Conservation (phyloP, 2,797 vertebrate genomes). For the Muscicapa comitata region DNA sequence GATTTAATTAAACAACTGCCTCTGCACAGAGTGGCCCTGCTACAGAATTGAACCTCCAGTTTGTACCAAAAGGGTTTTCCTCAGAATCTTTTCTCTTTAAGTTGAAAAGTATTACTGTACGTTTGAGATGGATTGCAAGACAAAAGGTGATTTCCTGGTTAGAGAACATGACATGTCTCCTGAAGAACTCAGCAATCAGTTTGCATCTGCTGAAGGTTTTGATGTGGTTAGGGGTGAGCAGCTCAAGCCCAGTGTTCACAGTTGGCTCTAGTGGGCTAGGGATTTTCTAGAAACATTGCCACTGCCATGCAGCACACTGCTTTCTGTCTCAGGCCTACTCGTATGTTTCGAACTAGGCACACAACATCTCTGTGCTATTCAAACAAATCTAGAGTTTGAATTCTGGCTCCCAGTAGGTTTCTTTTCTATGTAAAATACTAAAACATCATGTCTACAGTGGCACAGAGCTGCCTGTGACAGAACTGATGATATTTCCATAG, state of each 20-base stretch:
- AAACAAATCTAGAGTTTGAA: not conserved
- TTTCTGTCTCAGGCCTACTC: not conserved
- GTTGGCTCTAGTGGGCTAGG: not conserved
- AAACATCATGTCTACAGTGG: not conserved
- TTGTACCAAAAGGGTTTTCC: not conserved
- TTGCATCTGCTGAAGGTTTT: not conserved
- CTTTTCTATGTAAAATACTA: not conserved
- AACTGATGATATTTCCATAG: not conserved
- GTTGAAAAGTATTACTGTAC: not conserved
- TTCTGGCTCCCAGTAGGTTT: not conserved
- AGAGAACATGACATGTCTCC: not conserved
- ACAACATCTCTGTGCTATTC: not conserved
- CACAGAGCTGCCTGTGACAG: not conserved
- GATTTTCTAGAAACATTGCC: not conserved
- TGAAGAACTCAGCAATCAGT: not conserved
- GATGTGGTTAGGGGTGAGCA: not conserved
- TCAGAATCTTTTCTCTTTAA: not conserved
- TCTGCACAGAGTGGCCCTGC: not conserved
- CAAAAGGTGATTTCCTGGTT: not conserved
- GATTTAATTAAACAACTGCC: not conserved
- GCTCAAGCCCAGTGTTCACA: not conserved
- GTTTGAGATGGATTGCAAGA: not conserved
- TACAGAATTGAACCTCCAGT: not conserved
- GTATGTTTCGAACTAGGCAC: not conserved
- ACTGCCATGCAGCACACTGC: accelerated